These are phyloP conservation scores for Parazoanthus swiftii DNA, from an alignment of 92 coral and sea anemone genomes.

Conservation along the genomic window DNA sequence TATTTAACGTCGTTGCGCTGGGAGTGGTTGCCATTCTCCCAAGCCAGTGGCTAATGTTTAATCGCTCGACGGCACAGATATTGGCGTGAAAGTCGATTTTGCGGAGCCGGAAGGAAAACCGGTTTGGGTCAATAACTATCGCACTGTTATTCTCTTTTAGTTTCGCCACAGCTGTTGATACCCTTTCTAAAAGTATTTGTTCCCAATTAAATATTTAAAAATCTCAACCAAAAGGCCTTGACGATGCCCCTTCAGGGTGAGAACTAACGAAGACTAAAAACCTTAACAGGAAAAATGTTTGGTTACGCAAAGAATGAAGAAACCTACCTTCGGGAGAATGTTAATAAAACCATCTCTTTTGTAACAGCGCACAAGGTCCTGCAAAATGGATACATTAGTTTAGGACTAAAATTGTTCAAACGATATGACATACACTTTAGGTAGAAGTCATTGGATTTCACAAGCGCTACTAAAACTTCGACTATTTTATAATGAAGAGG, in stretches of 20 bases:
- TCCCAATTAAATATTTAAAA: background rate
- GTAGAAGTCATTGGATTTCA: background rate
- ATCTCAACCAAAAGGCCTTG: background rate
- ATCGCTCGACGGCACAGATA: too few relatives aligned
- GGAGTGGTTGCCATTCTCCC: too few relatives aligned
- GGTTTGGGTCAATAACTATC: background rate
- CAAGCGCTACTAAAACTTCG: background rate
- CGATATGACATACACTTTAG: background rate
- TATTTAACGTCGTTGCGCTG: too few relatives aligned
- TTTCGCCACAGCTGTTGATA: too few relatives aligned
- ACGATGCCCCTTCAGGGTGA: background rate
- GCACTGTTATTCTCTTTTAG: background rate
- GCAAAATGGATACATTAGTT: background rate
- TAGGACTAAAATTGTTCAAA: background rate
- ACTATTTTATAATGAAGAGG: background rate
- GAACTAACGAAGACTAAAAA: background rate
- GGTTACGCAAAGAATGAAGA: background rate
- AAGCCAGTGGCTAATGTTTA: too few relatives aligned
- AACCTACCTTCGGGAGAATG: slow-evolving; percentile 7
- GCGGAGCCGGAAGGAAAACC: too few relatives aligned
- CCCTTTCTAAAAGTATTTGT: background rate
- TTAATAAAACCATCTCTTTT: slow-evolving; percentile 6
- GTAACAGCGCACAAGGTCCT: slow-evolving; percentile 11
- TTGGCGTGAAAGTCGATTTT: too few relatives aligned
- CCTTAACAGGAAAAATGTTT: background rate